These are phyloP conservation scores for Hippopotamus amphibius DNA, from an alignment of 2,113 vertebrate genomes.

Conservation along the genomic window DNA sequence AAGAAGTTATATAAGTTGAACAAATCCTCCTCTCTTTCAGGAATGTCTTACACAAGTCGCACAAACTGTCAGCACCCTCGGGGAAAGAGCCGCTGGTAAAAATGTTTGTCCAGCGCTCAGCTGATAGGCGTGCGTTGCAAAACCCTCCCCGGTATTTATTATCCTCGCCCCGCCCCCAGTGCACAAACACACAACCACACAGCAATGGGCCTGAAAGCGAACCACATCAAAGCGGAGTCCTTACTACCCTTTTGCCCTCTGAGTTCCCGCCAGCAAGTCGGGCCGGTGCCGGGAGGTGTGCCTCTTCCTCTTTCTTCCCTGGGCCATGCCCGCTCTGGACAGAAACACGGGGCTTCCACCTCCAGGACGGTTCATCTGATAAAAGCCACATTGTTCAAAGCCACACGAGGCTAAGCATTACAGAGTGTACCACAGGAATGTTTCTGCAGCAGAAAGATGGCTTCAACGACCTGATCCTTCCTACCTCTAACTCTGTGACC, in stretches of 20 bases:
- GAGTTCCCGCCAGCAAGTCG: background rate
- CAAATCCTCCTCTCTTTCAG: conserved; percentile 54
- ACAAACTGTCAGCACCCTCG: conserved; percentile 51
- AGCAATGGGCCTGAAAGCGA: rapidly evolving
- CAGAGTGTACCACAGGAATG: background rate
- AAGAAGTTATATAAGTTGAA: conserved; percentile 73
- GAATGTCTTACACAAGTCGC: conserved; percentile 65
- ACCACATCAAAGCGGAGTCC: background rate
- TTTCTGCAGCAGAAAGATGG: background rate
- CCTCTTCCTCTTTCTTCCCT: background rate
- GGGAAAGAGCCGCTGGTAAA: conserved; percentile 28
- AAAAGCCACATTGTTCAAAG: background rate
- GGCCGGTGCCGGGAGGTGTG: background rate
- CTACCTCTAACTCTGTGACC: background rate
- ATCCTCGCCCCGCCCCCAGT: background rate
- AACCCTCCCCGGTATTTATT: background rate
- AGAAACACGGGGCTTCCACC: background rate
- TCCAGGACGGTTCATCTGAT: background rate
- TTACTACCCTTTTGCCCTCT: background rate
- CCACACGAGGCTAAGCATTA: background rate
- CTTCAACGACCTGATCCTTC: background rate
- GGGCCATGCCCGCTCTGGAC: background rate
- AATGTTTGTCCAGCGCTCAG: conserved; percentile 49
- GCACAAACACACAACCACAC: background rate
- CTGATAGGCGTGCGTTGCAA: background rate